Evolutionary conservation across 2,888 invertebrate genomes (phyloP).

Genomic region (Rhaphigaster nebulosa): DNA sequence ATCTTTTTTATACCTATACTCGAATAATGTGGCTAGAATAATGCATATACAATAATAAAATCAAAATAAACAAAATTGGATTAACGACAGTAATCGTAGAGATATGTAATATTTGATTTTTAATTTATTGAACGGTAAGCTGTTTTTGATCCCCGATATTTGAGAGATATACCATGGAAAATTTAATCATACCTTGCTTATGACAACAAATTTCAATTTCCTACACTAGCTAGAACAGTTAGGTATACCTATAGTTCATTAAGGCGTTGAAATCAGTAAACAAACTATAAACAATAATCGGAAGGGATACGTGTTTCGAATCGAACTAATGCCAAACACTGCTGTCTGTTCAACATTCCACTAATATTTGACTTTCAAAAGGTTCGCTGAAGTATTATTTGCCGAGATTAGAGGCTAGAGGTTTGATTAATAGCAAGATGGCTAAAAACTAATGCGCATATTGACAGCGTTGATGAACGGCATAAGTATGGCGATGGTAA

Average conservation of each 20-base stretch:
- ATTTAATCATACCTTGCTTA: neutral
- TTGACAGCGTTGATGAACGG: conserved; percentile 9
- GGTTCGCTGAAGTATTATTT: neutral
- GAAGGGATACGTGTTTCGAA: neutral
- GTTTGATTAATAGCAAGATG: conserved; percentile 22
- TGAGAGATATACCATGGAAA: too few relatives aligned
- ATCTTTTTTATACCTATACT: too few relatives aligned
- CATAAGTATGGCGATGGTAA: neutral
- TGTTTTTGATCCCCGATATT: too few relatives aligned
- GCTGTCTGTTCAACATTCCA: neutral
- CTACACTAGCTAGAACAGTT: neutral
- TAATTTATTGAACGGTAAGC: too few relatives aligned
- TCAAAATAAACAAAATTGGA: too few relatives aligned
- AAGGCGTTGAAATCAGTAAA: neutral
- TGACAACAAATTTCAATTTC: neutral
- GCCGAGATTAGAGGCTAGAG: conserved; percentile 3
- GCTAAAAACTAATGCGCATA: conserved; percentile 11
- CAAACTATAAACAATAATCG: neutral
- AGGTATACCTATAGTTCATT: neutral
- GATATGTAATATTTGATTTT: too few relatives aligned
- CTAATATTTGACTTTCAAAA: conserved; percentile 19
- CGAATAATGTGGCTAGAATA: too few relatives aligned
- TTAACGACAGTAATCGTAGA: too few relatives aligned
- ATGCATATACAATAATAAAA: too few relatives aligned
- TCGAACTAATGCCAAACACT: neutral